Percentiles rank a stretch among this genome's conserved stretches.
Conservation (phyloP, 2,113 vertebrate species). For the Pristiophorus japonicus region DNA sequence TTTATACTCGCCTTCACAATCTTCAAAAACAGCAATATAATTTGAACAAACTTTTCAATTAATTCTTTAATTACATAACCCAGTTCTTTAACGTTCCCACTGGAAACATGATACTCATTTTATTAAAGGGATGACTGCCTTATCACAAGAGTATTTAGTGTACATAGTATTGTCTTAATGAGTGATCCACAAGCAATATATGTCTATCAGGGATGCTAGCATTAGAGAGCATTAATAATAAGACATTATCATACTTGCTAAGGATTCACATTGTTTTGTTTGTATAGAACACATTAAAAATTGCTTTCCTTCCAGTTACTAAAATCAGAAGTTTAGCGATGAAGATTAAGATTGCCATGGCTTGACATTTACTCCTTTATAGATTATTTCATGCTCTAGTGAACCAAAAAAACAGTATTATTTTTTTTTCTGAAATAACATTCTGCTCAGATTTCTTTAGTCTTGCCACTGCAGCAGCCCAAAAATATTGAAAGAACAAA, state of each 20-base stretch:
- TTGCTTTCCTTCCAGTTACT: not conserved
- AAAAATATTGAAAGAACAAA: not conserved
- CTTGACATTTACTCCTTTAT: constrained; percentile 35
- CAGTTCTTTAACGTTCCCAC: not conserved
- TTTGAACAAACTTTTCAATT: not conserved
- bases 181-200: no score
- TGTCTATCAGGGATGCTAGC: not conserved
- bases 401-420: constrained; percentile 34
- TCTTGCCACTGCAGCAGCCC: not conserved
- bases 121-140: not conserved
- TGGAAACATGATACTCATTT: not conserved
- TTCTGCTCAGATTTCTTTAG: not conserved
- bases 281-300: not conserved
- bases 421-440: constrained; percentile 17
- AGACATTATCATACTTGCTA: not conserved
- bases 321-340: constrained; percentile 30
- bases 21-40: not conserved
- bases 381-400: constrained; percentile 39
- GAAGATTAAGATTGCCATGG: not conserved
- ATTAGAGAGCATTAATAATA: not conserved
- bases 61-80: constrained; percentile 4
- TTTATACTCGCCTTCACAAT: not conserved
- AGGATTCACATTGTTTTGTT: not conserved
- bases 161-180: not conserved
- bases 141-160: not conserved